A percentile compares a stretch with the other conserved stretches of the same genome.
phyloP scores from a whole-genome alignment of 2,113 vertebrate species.

The Raja brachyura region DNA sequence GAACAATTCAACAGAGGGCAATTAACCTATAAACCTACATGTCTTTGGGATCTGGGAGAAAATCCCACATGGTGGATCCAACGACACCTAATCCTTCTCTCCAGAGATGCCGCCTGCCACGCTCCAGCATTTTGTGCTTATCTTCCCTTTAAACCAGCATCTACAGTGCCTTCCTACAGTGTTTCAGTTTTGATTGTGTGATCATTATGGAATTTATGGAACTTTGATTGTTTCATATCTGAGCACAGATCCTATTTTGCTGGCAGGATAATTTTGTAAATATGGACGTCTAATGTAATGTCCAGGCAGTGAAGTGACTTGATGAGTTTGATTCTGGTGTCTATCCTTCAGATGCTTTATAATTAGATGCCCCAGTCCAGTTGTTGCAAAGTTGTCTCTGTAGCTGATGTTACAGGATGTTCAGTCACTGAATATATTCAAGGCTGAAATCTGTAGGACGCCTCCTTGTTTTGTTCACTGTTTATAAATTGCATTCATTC shows the following conservation, averaged over 20 bases:
- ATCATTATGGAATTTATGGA: neutral
- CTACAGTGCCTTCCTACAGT: neutral
- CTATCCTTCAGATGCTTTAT: neutral
- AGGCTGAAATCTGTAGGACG: no score
- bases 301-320: neutral
- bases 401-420: no score
- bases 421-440: no score
- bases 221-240: neutral
- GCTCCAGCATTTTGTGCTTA: no score
- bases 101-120: no score
- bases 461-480: neutral
- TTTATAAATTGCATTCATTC: neutral
- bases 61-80: no score
- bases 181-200: neutral
- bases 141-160: no score
- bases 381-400: neutral
- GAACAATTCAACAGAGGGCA: no score
- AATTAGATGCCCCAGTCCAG: neutral
- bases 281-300: neutral
- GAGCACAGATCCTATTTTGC: neutral
- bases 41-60: no score
- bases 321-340: neutral
- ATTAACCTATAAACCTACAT: no score
- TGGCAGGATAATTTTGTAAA: neutral
- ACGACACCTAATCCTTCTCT: no score